Conservation (phyloP, 2,888 invertebrate species). For the Noctua janthina region DNA sequence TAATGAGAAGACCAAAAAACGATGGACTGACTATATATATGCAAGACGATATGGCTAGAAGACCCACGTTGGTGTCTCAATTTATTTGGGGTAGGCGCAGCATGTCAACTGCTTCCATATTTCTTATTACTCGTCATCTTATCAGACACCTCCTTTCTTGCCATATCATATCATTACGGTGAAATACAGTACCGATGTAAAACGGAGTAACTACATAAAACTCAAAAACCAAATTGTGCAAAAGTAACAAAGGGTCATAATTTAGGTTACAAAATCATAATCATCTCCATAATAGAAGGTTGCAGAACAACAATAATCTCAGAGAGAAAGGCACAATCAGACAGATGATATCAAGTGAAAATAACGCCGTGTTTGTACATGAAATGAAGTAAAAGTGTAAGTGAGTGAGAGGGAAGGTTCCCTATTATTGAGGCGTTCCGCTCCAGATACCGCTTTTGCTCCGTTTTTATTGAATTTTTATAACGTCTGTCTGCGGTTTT, state of each 20-base stretch:
- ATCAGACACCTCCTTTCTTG: not conserved
- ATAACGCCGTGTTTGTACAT: constrained; percentile 39
- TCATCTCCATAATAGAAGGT: constrained; percentile 11
- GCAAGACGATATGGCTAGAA: not conserved
- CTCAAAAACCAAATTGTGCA: no score
- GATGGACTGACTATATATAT: not conserved
- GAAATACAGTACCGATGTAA: not conserved
- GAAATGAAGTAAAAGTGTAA: constrained; percentile 54
- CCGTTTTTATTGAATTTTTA: constrained; percentile 35
- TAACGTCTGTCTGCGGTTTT: constrained; percentile 24
- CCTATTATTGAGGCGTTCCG: constrained; percentile 47
- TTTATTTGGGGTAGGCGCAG: not conserved
- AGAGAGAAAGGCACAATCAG: constrained; percentile 23
- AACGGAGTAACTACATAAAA: not conserved
- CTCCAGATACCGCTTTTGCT: constrained; percentile 39
- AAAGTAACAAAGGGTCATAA: not conserved
- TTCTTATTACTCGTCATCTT: not conserved
- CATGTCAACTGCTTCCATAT: not conserved
- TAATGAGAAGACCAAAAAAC: not conserved
- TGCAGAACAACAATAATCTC: constrained; percentile 3
- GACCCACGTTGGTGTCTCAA: not conserved
- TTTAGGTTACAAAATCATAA: constrained; percentile 44
- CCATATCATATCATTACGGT: not conserved
- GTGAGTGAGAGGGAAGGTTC: constrained; percentile 38
- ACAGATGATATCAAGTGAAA: constrained; percentile 49